These are phyloP conservation scores for Australoheros facetus DNA, from an alignment of 2,797 vertebrate species.

Conservation along the genomic window DNA sequence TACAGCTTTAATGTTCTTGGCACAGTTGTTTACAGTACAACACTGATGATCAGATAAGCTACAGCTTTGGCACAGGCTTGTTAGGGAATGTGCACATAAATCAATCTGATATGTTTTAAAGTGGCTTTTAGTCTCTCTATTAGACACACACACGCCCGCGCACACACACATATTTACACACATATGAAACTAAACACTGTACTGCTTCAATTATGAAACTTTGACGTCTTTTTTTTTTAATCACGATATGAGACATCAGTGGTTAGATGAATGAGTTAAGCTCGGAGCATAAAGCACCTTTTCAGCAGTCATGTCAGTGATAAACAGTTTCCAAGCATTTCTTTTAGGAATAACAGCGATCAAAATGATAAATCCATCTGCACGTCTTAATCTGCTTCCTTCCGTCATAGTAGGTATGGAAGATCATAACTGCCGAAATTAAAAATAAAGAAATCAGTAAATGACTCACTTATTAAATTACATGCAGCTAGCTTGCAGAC, in stretches of 20 bases:
- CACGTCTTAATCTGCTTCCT: background rate
- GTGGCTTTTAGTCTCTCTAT: background rate
- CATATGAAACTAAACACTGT: background rate
- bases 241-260: slow-evolving; percentile 9
- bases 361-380: slow-evolving; percentile 9
- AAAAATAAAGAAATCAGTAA: background rate
- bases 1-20: slow-evolving; percentile 44
- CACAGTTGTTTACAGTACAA: slow-evolving; percentile 43
- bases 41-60: slow-evolving; percentile 39
- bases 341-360: slow-evolving; percentile 3
- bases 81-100: slow-evolving; percentile 19
- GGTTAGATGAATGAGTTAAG: slow-evolving; percentile 30
- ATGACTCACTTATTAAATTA: background rate
- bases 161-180: background rate
- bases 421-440: slow-evolving; percentile 6
- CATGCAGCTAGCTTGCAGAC: too few species aligned
- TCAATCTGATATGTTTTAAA: slow-evolving; percentile 26
- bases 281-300: slow-evolving; percentile 34
- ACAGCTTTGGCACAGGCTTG: slow-evolving; percentile 35
- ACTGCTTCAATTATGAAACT: background rate
- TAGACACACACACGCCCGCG: too few species aligned
- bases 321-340: slow-evolving; percentile 19
- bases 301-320: slow-evolving; percentile 12
- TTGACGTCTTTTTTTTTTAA: background rate
- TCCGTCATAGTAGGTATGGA: background rate